Percentiles rank a stretch among this genome's conserved stretches.
Conservation (phyloP, 1,140 invertebrate genomes). For the Drosophila ananassae region DNA sequence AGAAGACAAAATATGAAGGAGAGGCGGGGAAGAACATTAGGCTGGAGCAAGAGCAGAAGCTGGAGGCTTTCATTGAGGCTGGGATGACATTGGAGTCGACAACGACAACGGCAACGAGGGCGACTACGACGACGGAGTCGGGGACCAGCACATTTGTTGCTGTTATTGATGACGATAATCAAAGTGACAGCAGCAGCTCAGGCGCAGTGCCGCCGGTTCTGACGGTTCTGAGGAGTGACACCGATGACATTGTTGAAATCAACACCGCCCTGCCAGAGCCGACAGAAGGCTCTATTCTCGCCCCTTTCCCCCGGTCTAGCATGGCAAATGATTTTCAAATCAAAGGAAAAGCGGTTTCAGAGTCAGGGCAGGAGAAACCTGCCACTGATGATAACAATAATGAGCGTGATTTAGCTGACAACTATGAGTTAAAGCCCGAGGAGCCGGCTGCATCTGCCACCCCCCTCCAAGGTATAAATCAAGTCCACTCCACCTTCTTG, state of each 20-base stretch:
- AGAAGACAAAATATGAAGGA: conserved; percentile 30
- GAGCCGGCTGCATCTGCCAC: conserved; percentile 11
- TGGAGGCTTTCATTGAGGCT: conserved; percentile 22
- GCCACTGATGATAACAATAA: conserved; percentile 78
- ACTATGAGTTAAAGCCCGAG: conserved; percentile 59
- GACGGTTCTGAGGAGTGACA: conserved; percentile 51
- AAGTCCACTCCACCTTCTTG: conserved; percentile 24
- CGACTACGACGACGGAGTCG: conserved; percentile 20
- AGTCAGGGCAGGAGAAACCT: conserved; percentile 42
- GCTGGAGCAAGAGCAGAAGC: conserved; percentile 10
- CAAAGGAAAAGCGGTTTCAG: conserved; percentile 33
- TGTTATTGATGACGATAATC: conserved; percentile 82
- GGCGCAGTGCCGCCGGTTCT: conserved; percentile 12
- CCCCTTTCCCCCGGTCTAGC: conserved; percentile 32
- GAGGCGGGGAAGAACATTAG: conserved; percentile 13
- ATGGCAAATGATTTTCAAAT: conserved; percentile 81
- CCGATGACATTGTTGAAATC: conserved; percentile 82
- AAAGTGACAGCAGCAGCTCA: conserved; percentile 73
- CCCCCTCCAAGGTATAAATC: conserved; percentile 58
- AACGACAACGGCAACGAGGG: conserved; percentile 4
- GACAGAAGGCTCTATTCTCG: conserved; percentile 8
- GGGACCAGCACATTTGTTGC: conserved; percentile 53
- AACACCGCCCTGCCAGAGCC: conserved; percentile 47
- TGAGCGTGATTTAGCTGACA: conserved; percentile 82
- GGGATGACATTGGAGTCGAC: conserved; percentile 26